Evolutionary conservation across 2,797 vertebrate species (phyloP).

Genomic region (Luscinia luscinia): DNA sequence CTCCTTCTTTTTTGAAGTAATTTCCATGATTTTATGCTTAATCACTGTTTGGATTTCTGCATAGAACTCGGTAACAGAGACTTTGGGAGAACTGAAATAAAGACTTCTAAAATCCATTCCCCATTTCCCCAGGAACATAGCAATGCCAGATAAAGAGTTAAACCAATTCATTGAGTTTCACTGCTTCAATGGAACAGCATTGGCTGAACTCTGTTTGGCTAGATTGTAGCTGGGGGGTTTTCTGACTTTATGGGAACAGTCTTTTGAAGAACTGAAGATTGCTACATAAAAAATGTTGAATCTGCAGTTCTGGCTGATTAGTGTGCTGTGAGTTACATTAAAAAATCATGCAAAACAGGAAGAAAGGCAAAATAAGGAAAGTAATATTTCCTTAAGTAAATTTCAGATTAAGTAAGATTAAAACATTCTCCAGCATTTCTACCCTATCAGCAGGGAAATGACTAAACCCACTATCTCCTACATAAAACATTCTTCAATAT

Average conservation of each 20-base stretch:
- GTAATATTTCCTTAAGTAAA: neutral
- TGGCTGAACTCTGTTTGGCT: neutral
- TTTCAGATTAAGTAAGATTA: conserved; percentile 6
- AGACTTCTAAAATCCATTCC: neutral
- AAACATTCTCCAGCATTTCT: neutral
- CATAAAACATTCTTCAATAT: conserved; percentile 1
- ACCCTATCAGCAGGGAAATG: neutral
- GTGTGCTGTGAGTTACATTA: neutral
- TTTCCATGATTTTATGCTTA: neutral
- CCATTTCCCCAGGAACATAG: neutral
- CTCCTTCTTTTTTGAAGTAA: neutral
- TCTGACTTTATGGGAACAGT: neutral
- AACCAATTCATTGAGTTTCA: neutral
- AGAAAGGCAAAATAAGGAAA: conserved; percentile 3
- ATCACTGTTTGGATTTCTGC: neutral
- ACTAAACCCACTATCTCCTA: neutral
- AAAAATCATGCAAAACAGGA: neutral
- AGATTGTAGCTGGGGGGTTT: neutral
- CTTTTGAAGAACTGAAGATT: neutral
- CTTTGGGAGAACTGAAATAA: neutral
- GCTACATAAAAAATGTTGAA: neutral
- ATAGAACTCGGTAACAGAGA: neutral
- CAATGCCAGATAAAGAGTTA: neutral
- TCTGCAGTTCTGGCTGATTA: neutral
- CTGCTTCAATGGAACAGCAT: neutral